A percentile compares a stretch with the other conserved stretches of the same genome.
These are phyloP conservation scores for Hippocampus zosterae DNA, from an alignment of 2,113 vertebrate species.

Conservation along the genomic window DNA sequence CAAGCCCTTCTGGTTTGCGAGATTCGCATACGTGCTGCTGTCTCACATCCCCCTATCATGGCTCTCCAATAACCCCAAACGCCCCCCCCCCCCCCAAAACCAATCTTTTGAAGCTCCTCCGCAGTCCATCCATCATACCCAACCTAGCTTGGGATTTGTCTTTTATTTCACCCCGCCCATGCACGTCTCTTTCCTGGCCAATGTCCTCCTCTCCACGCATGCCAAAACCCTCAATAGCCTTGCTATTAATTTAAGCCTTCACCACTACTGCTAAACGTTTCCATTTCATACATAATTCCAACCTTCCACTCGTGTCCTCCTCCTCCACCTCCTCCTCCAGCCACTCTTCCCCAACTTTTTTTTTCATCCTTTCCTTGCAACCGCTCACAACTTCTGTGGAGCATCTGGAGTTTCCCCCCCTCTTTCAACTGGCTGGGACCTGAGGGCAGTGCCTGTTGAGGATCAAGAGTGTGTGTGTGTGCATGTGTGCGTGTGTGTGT, in stretches of 20 bases:
- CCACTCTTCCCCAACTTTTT: neutral
- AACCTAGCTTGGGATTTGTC: constrained; percentile 32
- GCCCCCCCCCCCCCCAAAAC: too few species aligned
- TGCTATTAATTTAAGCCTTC: constrained; percentile 49
- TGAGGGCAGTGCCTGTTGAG: constrained; percentile 52
- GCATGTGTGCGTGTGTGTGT: constrained; percentile 19
- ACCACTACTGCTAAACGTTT: constrained; percentile 44
- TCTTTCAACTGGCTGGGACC: constrained; percentile 53
- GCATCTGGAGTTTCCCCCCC: constrained; percentile 62
- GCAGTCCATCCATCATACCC: constrained; percentile 63
- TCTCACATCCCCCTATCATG: constrained; percentile 42
- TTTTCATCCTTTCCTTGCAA: constrained; percentile 15
- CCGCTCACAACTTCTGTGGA: constrained; percentile 61
- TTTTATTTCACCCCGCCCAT: constrained; percentile 32
- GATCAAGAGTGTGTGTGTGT: constrained; percentile 29
- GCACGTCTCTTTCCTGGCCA: constrained; percentile 11
- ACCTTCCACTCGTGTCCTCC: constrained; percentile 44
- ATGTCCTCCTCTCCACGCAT: constrained; percentile 26
- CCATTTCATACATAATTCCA: constrained; percentile 47
- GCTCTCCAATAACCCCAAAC: constrained; percentile 20
- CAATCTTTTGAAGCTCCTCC: constrained; percentile 54
- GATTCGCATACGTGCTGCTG: constrained; percentile 48
- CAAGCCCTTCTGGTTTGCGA: constrained; percentile 45
- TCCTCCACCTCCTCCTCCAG: constrained; percentile 43
- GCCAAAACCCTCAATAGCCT: constrained; percentile 30